These are phyloP conservation scores for Poecilia latipinna DNA, from an alignment of 2,113 vertebrate genomes.

Conservation along the genomic window DNA sequence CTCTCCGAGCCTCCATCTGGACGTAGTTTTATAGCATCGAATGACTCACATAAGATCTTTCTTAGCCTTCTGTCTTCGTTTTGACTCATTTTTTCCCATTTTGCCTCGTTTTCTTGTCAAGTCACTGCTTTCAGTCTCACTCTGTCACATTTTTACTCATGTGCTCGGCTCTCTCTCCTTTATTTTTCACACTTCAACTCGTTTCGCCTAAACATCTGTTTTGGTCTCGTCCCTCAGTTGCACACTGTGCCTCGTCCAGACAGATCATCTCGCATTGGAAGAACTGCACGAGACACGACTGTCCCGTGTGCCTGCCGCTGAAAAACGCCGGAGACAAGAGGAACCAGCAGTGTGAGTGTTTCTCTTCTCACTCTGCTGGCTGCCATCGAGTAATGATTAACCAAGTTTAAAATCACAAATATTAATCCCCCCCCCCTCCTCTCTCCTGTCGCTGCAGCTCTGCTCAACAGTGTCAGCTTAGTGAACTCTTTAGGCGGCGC, in stretches of 20 bases:
- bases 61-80: conserved; percentile 11
- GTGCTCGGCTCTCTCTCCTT: conserved; percentile 5
- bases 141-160: background rate
- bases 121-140: conserved; percentile 81
- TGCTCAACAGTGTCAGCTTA: conserved; percentile 88
- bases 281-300: conserved; percentile 97
- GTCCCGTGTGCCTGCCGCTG: conserved; percentile 96
- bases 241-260: conserved; percentile 97
- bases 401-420: background rate
- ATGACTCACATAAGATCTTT: conserved; percentile 69
- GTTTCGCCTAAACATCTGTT: conserved; percentile 16
- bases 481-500: conserved; percentile 85
- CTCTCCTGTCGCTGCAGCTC: conserved; percentile 75
- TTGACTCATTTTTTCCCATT: conserved; percentile 11
- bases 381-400: background rate
- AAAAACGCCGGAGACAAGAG: conserved; percentile 98
- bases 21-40: conserved; percentile 58
- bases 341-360: conserved; percentile 93
- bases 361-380: background rate
- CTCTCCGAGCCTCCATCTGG: conserved; percentile 79
- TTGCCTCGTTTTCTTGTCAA: conserved; percentile 74
- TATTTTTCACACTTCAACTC: conserved; percentile 1
- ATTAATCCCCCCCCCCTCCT: background rate
- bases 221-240: conserved; percentile 81
- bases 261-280: conserved; percentile 99